Base-by-base conservation (phyloP, 30 jellyfish, hydroid and myxozoan species). In the Euphysa ruthae region DNA sequence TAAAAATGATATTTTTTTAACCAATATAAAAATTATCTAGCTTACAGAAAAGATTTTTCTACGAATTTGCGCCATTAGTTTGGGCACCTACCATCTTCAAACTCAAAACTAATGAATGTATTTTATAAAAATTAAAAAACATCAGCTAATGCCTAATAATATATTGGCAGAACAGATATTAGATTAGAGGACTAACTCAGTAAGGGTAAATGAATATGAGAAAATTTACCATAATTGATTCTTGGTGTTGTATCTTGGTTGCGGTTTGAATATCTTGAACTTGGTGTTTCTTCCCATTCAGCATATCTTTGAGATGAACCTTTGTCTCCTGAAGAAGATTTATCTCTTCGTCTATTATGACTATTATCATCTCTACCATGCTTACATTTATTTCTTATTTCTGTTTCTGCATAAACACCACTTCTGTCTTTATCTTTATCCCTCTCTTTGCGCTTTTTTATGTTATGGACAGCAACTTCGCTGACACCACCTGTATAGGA, bases 201-300 rank as follows among this genome's bases (percentile, higher is more conserved):
- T n/a, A n/a, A n/a, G n/a, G n/a, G n/a, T n/a, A n/a, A n/a, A n/a
- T n/a, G n/a, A n/a, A n/a, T n/a, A n/a, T n/a, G n/a, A n/a, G n/a
- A 19, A 25, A 1, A 1, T 44, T 16, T 50, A 86, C 96, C 96
- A 30, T 73, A 68, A 23, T 68, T 61, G 4, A 73, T 28, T 32
- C 96, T 73, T n/a, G 96, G 96, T 6, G 96, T 78, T 55, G 78
- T 32, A 29, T 90, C 57, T n/a, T 72, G 76, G n/a, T 61, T 58
- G 18, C 54, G 79, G 15, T 33, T 57, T 1, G 69, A 68, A 46
- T 74, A 34, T 43, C 96, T 25, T 25, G 92, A 33, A 56, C 93
- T 51, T 65, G 96, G 96, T 32, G 96, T 86, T 21, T 86, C 94
- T 61, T 86, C 96, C 96, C 96, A 86, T 21, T 86, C 94, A n/a